Base-by-base conservation (phyloP, 2,797 vertebrate species). In the Chrysocyon brachyurus region DNA sequence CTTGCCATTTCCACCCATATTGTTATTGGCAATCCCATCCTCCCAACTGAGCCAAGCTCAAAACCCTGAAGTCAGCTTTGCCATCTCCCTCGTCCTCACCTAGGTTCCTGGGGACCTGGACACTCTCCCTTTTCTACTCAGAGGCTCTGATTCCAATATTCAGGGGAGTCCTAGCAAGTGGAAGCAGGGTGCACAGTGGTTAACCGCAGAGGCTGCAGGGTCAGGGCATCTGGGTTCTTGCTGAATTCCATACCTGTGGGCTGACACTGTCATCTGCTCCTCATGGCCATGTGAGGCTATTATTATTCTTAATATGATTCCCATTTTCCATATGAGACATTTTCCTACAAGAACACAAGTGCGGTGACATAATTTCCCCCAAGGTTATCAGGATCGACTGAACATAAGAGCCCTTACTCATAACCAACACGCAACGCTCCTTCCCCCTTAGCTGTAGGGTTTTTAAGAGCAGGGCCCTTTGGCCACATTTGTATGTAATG, bases 1-100 rank as follows among this genome's bases (percentile, higher is more conserved):
- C 75, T 54, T 33, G 17, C 70, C 21, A 2, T 84, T 95, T 95
- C 87, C 52, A 4, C 46, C 26, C 1, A 4, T 9, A 59, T 87
- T 91, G 93, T 92, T 87, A 36, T 15, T 81, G 96, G 93, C 84
- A 91, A n/a, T 59, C 22, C 26, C 19, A 19, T 36, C 54, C 9
- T 56, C 2, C 1, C 3, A 6, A 54, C 54, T 0, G 24, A 95
- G 89, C 91, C 91, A 96, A 96, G 75, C 24, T 78, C 61, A 52
- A 82, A 89, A 52, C 26, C 56, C 91, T 46, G 19, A 63, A 89
- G 89, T 75, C 83, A 70, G 79, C 87, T 59, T 59, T 31, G 26
- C 12, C 64, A 75, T 33, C 75, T 70, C 15, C 33, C 9, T 70
- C 56, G 2, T 54, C 40, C 81, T 90, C 54, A 14, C 19, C 26